Conservation (phyloP, 1,140 invertebrate genomes). For the Pseudomyrmex sp. region DNA sequence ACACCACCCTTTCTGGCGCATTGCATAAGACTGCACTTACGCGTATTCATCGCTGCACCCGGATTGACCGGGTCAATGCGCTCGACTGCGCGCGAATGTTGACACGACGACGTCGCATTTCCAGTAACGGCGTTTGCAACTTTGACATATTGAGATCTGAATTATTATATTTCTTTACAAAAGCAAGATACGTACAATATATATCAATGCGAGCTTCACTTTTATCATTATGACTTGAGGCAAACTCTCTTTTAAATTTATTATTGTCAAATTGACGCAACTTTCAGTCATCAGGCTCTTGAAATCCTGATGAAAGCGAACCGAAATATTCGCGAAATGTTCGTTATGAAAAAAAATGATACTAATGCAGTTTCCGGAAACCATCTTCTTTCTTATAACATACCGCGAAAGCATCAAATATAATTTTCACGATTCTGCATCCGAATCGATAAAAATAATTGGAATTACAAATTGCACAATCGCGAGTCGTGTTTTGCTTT, state of each 20-base stretch:
- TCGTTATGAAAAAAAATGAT: too few relatives aligned
- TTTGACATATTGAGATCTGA: background rate
- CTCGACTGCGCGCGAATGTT: slow-evolving; percentile 73
- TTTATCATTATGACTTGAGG: too few relatives aligned
- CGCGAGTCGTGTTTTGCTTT: slow-evolving; percentile 25
- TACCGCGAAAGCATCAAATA: too few relatives aligned
- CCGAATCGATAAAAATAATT: background rate
- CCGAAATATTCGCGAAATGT: too few relatives aligned
- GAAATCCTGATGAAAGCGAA: too few relatives aligned
- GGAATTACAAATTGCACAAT: slow-evolving; percentile 57
- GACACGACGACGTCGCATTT: slow-evolving; percentile 62
- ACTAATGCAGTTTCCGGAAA: too few relatives aligned
- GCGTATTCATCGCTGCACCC: slow-evolving; percentile 78
- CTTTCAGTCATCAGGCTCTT: too few relatives aligned
- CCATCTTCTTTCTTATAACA: too few relatives aligned
- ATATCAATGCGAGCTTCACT: background rate
- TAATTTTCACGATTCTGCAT: too few relatives aligned
- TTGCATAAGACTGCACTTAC: slow-evolving; percentile 79
- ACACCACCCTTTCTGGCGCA: slow-evolving; percentile 74
- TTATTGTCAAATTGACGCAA: too few relatives aligned
- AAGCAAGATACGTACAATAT: too few relatives aligned
- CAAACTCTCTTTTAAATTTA: too few relatives aligned
- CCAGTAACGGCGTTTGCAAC: slow-evolving; percentile 9
- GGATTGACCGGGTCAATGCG: slow-evolving; percentile 83
- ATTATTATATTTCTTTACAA: background rate